A percentile compares a stretch with the other conserved stretches of the same genome.
phyloP scores from a whole-genome alignment of 2,113 vertebrate genomes.

The Naja naja region DNA sequence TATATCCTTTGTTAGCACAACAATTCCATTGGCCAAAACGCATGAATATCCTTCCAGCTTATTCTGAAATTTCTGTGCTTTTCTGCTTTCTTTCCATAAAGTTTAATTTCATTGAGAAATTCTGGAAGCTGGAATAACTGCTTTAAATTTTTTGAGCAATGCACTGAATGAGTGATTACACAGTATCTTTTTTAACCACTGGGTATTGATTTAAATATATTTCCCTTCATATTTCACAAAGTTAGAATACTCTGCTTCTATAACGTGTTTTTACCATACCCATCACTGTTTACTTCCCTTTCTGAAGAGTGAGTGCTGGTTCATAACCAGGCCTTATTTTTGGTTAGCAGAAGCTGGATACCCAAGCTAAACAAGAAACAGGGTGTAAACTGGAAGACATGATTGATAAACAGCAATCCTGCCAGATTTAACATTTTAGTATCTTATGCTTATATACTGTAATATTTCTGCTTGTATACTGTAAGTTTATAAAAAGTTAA shows the following conservation, averaged over 20 bases:
- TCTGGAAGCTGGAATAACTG: neutral
- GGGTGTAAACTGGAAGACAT: neutral
- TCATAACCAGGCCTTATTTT: neutral
- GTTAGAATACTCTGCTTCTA: neutral
- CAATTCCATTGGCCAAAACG: neutral
- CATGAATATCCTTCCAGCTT: neutral
- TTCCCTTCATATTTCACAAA: constrained; percentile 23
- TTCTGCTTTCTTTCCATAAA: constrained; percentile 39
- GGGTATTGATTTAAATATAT: constrained; percentile 43
- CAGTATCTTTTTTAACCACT: constrained; percentile 38
- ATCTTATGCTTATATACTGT: neutral
- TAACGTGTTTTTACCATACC: neutral
- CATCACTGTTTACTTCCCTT: neutral
- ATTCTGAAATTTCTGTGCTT: neutral
- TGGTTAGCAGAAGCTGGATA: neutral
- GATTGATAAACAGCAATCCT: neutral
- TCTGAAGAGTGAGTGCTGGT: constrained; percentile 9
- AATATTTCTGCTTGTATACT: neutral
- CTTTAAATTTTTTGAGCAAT: constrained; percentile 39
- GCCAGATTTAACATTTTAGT: constrained; percentile 11
- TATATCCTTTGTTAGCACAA: constrained; percentile 25
- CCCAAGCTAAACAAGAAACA: neutral
- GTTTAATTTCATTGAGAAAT: neutral
- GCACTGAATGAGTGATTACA: constrained; percentile 45
- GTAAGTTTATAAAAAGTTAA: constrained; percentile 1